Conservation (phyloP, 1,140 invertebrate genomes). For the Eubasilissa regina region DNA sequence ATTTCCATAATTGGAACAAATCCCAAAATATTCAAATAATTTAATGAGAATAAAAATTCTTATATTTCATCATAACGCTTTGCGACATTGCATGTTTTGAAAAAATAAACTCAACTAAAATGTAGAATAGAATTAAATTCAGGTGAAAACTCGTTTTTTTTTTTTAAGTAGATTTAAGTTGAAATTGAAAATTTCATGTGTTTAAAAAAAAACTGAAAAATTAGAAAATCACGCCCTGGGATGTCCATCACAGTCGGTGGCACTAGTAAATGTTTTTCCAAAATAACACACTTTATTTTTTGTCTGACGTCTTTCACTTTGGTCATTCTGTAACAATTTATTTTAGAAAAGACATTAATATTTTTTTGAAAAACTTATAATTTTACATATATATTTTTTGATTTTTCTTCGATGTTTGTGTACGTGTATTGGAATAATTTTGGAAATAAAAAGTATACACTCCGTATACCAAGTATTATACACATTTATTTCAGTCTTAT, state of each 20-base stretch:
- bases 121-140: not conserved
- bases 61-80: slow-evolving; percentile 20
- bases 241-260: slow-evolving; percentile 3
- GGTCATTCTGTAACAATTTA: too few relatives aligned
- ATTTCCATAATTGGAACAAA: not conserved
- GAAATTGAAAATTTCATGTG: slow-evolving; percentile 24
- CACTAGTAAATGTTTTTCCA: slow-evolving; percentile 14
- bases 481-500: too few relatives aligned
- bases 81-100: slow-evolving; percentile 6
- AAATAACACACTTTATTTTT: slow-evolving; percentile 25
- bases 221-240: slow-evolving; percentile 48
- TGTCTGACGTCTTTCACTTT: too few relatives aligned
- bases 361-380: too few relatives aligned
- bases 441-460: too few relatives aligned
- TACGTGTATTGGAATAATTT: too few relatives aligned
- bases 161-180: not conserved
- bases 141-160: too few relatives aligned
- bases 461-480: too few relatives aligned
- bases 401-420: too few relatives aligned
- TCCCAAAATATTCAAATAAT: slow-evolving; percentile 16
- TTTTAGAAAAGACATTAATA: too few relatives aligned
- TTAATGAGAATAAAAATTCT: not conserved
- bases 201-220: slow-evolving; percentile 41
- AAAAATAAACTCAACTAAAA: slow-evolving; percentile 14
- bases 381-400: too few relatives aligned